These are phyloP conservation scores for Liposcelis brunnea DNA, from an alignment of 2,888 invertebrate species.

Conservation along the genomic window DNA sequence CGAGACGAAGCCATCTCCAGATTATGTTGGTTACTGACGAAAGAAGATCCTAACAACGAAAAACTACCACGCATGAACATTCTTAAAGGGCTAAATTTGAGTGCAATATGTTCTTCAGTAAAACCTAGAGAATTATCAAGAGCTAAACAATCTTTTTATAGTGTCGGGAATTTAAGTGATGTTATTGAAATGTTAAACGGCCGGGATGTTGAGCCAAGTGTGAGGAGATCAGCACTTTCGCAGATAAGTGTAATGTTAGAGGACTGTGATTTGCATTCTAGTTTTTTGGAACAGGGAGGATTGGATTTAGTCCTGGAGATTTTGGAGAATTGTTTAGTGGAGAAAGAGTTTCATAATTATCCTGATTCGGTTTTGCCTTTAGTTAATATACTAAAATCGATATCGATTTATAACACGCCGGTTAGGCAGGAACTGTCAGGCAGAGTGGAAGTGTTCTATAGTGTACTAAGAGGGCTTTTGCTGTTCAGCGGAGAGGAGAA, in stretches of 20 bases:
- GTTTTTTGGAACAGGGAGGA: background rate
- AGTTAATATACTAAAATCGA: background rate
- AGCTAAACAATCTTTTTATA: no score
- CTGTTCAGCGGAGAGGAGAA: conserved; percentile 1
- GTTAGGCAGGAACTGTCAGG: background rate
- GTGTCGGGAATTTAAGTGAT: no score
- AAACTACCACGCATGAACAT: background rate
- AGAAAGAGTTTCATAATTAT: background rate
- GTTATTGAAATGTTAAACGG: no score
- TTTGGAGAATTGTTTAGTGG: background rate
- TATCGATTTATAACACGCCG: background rate
- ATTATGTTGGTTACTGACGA: background rate
- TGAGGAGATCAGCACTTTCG: background rate
- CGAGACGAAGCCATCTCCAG: background rate
- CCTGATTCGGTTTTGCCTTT: background rate
- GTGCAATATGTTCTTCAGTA: background rate
- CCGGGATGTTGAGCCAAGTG: background rate
- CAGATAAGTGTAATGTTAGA: conserved; percentile 1
- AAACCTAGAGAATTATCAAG: background rate
- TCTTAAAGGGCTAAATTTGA: conserved; percentile 1
- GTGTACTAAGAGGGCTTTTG: background rate
- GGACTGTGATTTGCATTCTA: background rate
- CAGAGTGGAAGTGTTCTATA: background rate
- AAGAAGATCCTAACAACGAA: background rate
- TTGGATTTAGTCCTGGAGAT: background rate